Percentiles rank a stretch among this genome's conserved stretches.
Conservation (phyloP, 2,797 vertebrate genomes). For the Oreonectes daqikongensis region DNA sequence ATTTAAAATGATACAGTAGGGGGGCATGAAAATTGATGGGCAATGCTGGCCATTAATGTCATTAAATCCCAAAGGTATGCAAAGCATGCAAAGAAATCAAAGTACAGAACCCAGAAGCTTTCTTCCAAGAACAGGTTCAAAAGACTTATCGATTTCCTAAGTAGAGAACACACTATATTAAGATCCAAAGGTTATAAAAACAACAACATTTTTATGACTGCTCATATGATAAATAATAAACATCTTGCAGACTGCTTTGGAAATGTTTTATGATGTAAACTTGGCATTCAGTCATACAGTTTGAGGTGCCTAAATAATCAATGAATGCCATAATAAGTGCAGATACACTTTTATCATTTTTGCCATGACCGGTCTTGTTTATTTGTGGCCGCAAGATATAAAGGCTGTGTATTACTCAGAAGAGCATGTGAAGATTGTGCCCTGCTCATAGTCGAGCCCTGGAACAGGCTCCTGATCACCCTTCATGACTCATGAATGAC, state of each 20-base stretch:
- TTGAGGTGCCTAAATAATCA: not conserved
- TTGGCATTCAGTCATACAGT: not conserved
- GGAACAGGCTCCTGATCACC: conserved; percentile 29
- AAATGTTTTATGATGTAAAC: not conserved
- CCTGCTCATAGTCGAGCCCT: conserved; percentile 18
- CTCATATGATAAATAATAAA: not conserved
- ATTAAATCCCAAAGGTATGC: not conserved
- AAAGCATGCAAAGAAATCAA: not conserved
- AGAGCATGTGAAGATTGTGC: conserved; percentile 3
- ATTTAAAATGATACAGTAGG: too few species aligned
- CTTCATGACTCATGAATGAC: conserved; percentile 42
- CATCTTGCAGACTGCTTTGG: not conserved
- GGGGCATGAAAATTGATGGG: too few species aligned
- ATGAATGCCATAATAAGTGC: not conserved
- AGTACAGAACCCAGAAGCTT: not conserved
- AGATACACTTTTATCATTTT: conserved; percentile 13
- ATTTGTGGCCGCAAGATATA: conserved; percentile 1
- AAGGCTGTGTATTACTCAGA: not conserved
- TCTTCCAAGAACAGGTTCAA: not conserved
- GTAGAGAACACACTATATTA: not conserved
- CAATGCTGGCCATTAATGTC: not conserved
- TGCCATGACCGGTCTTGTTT: not conserved
- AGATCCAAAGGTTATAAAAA: not conserved
- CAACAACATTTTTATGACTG: not conserved
- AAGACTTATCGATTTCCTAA: not conserved